Evolutionary conservation across 2,888 invertebrate species (phyloP), one percentile per base, ranked within the genome.

Genomic region (Neoitamus cyanurus): DNA sequence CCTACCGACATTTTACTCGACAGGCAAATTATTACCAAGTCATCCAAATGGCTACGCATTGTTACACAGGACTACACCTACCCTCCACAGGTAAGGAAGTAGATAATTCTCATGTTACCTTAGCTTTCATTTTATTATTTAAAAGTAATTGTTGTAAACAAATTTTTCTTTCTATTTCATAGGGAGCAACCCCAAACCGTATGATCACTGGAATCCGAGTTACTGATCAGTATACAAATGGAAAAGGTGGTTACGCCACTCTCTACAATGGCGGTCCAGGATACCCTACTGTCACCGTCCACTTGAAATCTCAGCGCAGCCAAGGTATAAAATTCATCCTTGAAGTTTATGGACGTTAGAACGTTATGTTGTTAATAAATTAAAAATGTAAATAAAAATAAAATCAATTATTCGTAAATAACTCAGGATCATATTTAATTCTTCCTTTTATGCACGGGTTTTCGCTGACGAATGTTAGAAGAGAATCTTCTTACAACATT

Each of bases 281-380:
- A 3, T 83, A 86, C 72, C 88, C 83, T 7, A 88, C 87, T 34
- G 91, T 90, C 1, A 89, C 89, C 0, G 84, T 93, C 0, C 89
- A 89, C 42, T 91, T 92, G 87, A 92, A 91, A 87, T 92, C 92
- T 28, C 90, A 91, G 86, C 89, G 91, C 15, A 88, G 90, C 37
- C 90, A 91, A 36, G 90, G 92, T 5, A 90, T 92, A 87, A 90
- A 92, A 86, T 92, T 92, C 86, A 80, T 90, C 15, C 88, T 92
- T 11, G 90, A 91, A 75, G 86, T 93, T 46, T 93, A 91, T 87
- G 92, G 88, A 31, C 48, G 48, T 28, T 48, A 78, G 58, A 48
- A 37, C 11, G 15, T 25, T 48, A 58, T 58, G 7, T 15, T 58
- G 58, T 25, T 58, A 58, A 3, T 58, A 20, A 15, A 9, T 9